Percentiles rank a stretch among this genome's conserved stretches.
Conservation (phyloP, 2,113 vertebrate genomes). For the Aplodontia rufa region DNA sequence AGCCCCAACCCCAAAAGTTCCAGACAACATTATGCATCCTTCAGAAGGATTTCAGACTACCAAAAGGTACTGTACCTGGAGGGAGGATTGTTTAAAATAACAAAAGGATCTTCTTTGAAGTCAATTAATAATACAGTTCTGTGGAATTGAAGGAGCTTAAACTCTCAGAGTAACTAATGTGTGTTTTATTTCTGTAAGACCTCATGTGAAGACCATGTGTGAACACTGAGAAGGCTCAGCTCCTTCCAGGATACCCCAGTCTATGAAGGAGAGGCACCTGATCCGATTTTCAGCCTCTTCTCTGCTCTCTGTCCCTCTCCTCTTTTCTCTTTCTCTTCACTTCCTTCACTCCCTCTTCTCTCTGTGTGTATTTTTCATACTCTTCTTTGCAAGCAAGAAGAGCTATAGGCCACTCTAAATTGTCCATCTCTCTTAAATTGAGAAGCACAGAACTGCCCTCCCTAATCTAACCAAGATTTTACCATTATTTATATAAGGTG, state of each 20-base stretch:
- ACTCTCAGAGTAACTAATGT: neutral
- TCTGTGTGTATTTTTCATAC: neutral
- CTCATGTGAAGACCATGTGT: neutral
- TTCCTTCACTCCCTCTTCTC: neutral
- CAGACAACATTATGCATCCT: neutral
- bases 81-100: neutral
- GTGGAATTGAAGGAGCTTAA: neutral
- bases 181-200: neutral
- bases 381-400: neutral
- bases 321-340: neutral
- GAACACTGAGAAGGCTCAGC: neutral
- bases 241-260: neutral
- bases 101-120: neutral
- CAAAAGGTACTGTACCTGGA: constrained; percentile 54
- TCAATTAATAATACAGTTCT: neutral
- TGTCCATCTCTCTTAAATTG: neutral
- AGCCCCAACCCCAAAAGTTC: neutral
- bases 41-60: constrained; percentile 32
- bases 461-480: neutral
- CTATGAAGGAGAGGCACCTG: neutral
- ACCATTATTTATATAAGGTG: neutral
- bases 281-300: neutral
- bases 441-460: neutral
- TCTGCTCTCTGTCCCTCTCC: neutral
- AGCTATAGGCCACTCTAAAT: neutral